A percentile compares a stretch with the other conserved stretches of the same genome.
phyloP scores from a whole-genome alignment of 2,797 vertebrate species.

The Falco novaeseelandiae region DNA sequence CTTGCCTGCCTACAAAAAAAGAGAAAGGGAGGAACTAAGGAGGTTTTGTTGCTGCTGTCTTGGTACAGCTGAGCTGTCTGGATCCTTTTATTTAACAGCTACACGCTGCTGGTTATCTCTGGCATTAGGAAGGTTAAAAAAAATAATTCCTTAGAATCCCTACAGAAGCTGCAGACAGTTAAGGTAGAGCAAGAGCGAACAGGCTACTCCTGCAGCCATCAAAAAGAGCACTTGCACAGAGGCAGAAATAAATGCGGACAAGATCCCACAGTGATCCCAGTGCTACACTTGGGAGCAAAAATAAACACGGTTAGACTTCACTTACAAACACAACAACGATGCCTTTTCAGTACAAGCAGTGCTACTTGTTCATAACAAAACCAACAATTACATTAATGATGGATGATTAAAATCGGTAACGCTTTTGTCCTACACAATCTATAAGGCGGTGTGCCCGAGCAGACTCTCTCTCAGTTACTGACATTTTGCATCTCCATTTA shows the following conservation, averaged over 20 bases:
- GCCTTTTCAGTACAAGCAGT: background rate
- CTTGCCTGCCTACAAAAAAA: slow-evolving; percentile 61
- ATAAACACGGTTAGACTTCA: background rate
- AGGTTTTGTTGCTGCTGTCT: background rate
- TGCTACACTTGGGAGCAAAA: background rate
- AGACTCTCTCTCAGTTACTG: background rate
- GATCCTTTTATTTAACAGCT: background rate
- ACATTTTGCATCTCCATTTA: background rate
- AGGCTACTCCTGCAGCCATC: background rate
- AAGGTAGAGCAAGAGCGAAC: background rate
- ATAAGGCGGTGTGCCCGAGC: background rate
- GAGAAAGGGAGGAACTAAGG: background rate
- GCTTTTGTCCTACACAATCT: background rate
- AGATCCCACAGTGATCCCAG: background rate
- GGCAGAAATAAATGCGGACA: background rate
- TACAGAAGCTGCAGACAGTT: background rate
- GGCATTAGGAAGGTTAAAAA: background rate
- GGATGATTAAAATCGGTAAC: background rate
- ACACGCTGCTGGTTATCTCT: background rate
- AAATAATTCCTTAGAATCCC: background rate
- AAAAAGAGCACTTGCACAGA: background rate
- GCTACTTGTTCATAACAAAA: background rate
- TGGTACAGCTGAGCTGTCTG: background rate
- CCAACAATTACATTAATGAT: background rate
- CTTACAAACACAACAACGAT: background rate